Evolutionary conservation across 2,888 invertebrate species (phyloP), one percentile per base, ranked within the genome.

Genomic region (Polymixis lichenea): DNA sequence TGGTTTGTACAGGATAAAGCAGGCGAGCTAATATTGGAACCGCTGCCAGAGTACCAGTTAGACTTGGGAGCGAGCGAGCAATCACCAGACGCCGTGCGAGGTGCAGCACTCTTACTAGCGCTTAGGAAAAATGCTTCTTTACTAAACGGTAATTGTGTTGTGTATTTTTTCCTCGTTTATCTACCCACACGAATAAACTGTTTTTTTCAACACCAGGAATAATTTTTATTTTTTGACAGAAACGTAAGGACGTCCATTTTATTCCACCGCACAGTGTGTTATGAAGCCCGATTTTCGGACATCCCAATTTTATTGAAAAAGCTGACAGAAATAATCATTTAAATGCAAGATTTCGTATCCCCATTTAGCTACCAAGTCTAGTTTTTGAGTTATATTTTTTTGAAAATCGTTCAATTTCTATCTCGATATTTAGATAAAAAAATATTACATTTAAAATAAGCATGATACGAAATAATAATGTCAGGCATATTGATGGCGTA

Each of bases 41-140:
- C 96, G 0, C 88, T 94, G 38, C 91, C 92, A 3, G 96, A 96
- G 73, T 96, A 95, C 81, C 96, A 96, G 86, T 55, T 95, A 13
- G 96, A 96, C 8, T 25, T 95, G 74, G 96, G 94, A 2, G 96
- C 84, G 1, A 89, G 90, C 67, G 77, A 80, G 17, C 91, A 87
- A 77, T 75, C 93, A 0, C 76, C 77, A 0, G 90, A 91, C 53
- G 90, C 80, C 51, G 11, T 90, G 0, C 83, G 85, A 0, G 88
- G 91, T 4, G 43, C 92, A 0, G 92, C 93, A 0, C 90, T 96
- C 0, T 88, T 94, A 0, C 87, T 95, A 13, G 77, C 89, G 58
- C 83, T 96, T 2, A 85, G 95, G 69, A 86, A 87, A 5, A 88
- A 92, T 7, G 92, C 94, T 0, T 72, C 89, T 0, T 74, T 95